Evolutionary conservation across 1,140 invertebrate species (phyloP), one percentile per base, ranked within the genome.

Genomic region (Aleiodes sp.): DNA sequence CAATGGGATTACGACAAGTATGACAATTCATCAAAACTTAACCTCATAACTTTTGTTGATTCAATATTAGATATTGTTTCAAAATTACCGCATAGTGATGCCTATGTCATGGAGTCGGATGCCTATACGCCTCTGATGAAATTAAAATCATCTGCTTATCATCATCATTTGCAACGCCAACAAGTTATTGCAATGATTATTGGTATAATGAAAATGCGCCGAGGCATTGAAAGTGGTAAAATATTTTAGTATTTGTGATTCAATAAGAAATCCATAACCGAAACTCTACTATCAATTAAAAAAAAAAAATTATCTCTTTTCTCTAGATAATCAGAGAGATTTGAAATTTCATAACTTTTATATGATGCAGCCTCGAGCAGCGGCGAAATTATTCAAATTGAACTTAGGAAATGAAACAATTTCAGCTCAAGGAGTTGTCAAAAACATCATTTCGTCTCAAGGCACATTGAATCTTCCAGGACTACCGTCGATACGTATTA

Each of bases 61-160:
- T 8, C 9, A 4, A 46, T 72, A 14, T 21, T 41, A 19, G 31
- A 39, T 19, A 39, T 66, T 26, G 19, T 46, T 10, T 10, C 46
- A 4, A 41, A 37, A 28, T 14, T 72, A 19, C 63, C 63, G 14
- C 1, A 21, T 12, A 64, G 66, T 35, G 62, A 72, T 65, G 71
- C 63, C 10, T 72, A 66, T 19, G 46, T 72, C 4, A 72, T 72
- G 71, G 66, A 72, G 33, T 39, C 16, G 14, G 67, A 72, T 62
- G 12, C n/a, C 3, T 43, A 69, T 16, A 28, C 43, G 14, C 43
- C 66, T 19, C 31, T 69, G 2, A 28, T 19, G 7, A 72, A 68
- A 69, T 62, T 72, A 21, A 72, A 69, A 35, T 14, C 28, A 2
- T 10, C 39, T 4, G 31, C 24, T n/a, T 72, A 69, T 62, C 12